Percentiles rank a stretch among this genome's conserved stretches.
These are phyloP conservation scores for Polydrusus tereticollis DNA, from an alignment of 2,888 invertebrate genomes.

Conservation along the genomic window DNA sequence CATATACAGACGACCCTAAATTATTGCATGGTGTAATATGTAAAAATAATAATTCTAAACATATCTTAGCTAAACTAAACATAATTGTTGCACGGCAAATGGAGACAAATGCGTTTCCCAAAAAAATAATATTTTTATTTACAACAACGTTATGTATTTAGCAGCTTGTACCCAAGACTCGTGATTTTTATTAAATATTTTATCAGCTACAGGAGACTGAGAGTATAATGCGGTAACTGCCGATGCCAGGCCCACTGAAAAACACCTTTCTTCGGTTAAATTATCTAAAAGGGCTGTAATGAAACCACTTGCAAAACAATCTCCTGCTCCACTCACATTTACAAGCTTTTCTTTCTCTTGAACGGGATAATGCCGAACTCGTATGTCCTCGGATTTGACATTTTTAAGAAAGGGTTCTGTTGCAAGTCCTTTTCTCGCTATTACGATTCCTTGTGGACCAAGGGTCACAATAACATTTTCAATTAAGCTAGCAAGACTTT, in stretches of 20 bases:
- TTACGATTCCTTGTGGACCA: constrained; percentile 73
- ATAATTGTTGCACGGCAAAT: too few relatives aligned
- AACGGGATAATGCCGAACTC: constrained; percentile 66
- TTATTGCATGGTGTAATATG: too few relatives aligned
- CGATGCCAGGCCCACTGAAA: constrained; percentile 74
- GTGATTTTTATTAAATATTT: constrained; percentile 50
- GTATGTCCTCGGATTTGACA: constrained; percentile 5
- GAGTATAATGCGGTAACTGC: constrained; percentile 74
- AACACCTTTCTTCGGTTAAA: constrained; percentile 71
- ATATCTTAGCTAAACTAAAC: too few relatives aligned
- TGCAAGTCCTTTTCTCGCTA: constrained; percentile 64
- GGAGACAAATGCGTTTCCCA: too few relatives aligned
- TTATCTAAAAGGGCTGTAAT: constrained; percentile 74
- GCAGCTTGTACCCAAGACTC: constrained; percentile 50
- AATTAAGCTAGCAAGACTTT: constrained; percentile 62
- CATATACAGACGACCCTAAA: too few relatives aligned
- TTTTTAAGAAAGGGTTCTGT: constrained; percentile 56
- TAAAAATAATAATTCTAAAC: too few relatives aligned
- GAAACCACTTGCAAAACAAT: constrained; percentile 81
- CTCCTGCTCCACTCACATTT: constrained; percentile 88
- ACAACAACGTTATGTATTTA: constrained; percentile 34
- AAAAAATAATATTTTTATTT: neutral
- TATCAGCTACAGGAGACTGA: constrained; percentile 71
- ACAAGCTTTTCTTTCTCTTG: constrained; percentile 68
- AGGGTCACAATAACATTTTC: constrained; percentile 75